phyloP scores from a whole-genome alignment of 2,888 invertebrate genomes.

The Panopea generosa region DNA sequence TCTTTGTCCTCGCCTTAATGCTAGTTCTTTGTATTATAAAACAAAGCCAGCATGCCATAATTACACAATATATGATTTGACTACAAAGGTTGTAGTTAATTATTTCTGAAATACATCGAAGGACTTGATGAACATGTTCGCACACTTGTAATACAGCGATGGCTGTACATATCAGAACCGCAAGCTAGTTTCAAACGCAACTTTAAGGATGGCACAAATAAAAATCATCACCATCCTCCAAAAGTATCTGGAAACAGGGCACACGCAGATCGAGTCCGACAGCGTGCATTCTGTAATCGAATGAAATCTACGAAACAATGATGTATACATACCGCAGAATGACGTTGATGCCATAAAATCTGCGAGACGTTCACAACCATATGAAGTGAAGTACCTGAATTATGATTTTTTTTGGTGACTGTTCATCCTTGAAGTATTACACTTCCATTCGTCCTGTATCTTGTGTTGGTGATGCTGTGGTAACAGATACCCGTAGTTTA shows the following conservation, averaged over 20 bases:
- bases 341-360: conserved; percentile 34
- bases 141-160: conserved; percentile 30
- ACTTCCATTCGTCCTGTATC: conserved; percentile 29
- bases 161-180: conserved; percentile 60
- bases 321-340: conserved; percentile 34
- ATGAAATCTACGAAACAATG: conserved; percentile 30
- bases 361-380: conserved; percentile 19
- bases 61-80: conserved; percentile 2
- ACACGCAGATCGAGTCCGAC: conserved; percentile 50
- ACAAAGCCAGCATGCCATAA: conserved; percentile 17
- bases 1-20: conserved; percentile 22
- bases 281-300: conserved; percentile 56
- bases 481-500: not conserved
- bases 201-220: conserved; percentile 6
- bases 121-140: not conserved
- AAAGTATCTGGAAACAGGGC: conserved; percentile 39
- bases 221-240: conserved; percentile 29
- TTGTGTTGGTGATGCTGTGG: not conserved
- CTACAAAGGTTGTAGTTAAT: not conserved
- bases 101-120: not conserved
- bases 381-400: conserved; percentile 35
- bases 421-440: conserved; percentile 20
- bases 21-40: conserved; percentile 30
- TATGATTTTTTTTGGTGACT: conserved; percentile 39
- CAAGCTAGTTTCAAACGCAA: conserved; percentile 36